Evolutionary conservation across 1,140 invertebrate genomes (phyloP), one percentile per base, ranked within the genome.

Genomic region (Pogonognathellus flavescens): DNA sequence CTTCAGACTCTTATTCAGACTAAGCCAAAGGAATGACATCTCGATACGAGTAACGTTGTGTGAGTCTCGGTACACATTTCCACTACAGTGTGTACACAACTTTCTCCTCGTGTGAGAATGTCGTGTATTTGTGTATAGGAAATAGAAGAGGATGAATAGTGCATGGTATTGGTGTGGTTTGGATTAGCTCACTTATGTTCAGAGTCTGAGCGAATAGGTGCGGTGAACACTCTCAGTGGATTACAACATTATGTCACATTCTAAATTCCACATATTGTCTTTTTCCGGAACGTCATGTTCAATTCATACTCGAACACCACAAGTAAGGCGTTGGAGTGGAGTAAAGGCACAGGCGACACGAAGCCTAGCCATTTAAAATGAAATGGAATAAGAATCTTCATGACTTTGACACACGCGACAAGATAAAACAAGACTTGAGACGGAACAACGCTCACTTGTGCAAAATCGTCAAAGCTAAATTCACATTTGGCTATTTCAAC

Each of bases 201-300:
- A 72, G 31, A 49, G 5, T 13, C 31, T 72, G 11, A 76, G 70
- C 70, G 49, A n/a, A n/a, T 76, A 76, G n/a, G 11, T 57, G 25
- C 25, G 70, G 41, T 18, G 70, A 76, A 76, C 70, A 76, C 70
- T 76, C 70, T 76, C 70, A 49, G 31, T 18, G 70, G 70, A 76
- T 76, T 76, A 76, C 70, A 76, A 76, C 70, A 66, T 50, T 49
- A 50, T 76, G 70, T 76, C 70, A 76, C 70, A 76, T 49, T 70
- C 22, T 10, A 41, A 70, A 70, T 70, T 76, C 70, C 41, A 76
- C n/a, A 76, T 76, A 25, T 76, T 76, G n/a, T 76, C 25, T 76
- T 31, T 76, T 49, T 8, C 41, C 70, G 7, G 49, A n/a, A 76
- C 41, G 62, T n/a, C n/a, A 72, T 41, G 41, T 50, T 8, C 10